Conservation (phyloP, 2,888 invertebrate genomes). For the Scaptomyza cyrtandrae region DNA sequence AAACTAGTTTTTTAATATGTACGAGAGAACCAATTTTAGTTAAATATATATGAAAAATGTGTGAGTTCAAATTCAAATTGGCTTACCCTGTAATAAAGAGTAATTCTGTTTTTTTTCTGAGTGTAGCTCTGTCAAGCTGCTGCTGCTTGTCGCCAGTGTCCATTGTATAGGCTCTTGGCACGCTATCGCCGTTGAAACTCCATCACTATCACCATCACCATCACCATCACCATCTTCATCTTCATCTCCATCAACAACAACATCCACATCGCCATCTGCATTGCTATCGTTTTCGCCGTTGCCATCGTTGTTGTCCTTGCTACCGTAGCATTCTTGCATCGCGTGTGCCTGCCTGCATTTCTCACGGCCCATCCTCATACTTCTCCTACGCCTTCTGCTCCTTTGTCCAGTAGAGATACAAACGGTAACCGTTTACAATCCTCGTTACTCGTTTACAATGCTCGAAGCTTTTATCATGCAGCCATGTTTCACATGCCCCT, state of each 20-base stretch:
- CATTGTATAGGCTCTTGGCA: constrained; percentile 61
- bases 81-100: neutral
- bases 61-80: no score
- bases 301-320: neutral
- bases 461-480: constrained; percentile 37
- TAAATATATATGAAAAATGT: no score
- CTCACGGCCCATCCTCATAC: neutral
- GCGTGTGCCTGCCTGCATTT: constrained; percentile 15
- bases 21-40: no score
- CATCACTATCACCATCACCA: constrained; percentile 2
- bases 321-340: constrained; percentile 19
- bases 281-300: constrained; percentile 1
- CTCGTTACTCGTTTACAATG: constrained; percentile 34
- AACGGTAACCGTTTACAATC: constrained; percentile 59
- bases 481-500: constrained; percentile 39
- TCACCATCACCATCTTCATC: neutral
- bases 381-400: neutral
- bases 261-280: neutral
- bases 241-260: neutral
- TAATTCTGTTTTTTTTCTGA: neutral
- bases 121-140: constrained; percentile 11
- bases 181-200: constrained; percentile 42
- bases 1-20: no score
- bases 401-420: constrained; percentile 51
- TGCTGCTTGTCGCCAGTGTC: constrained; percentile 52